Base-by-base conservation (phyloP, 2,888 invertebrate species). In the Nezara viridula region DNA sequence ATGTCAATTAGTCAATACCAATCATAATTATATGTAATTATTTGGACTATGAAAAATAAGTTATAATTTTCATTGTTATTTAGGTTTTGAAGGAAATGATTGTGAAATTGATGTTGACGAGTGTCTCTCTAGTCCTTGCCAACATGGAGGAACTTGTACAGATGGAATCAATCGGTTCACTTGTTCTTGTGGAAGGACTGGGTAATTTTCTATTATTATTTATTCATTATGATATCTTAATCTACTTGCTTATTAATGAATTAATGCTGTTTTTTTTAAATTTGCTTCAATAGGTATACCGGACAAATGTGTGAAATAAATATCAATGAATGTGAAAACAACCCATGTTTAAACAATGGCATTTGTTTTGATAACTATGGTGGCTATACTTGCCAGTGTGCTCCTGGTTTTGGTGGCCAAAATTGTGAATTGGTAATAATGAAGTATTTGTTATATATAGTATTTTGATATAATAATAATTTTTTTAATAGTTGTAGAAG, bases 91-190 rank as follows among this genome's bases (percentile, higher is more conserved):
- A 91, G 98, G 98, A 10, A 96, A 96, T 91, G 97, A 98, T 92
- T 98, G 98, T 92, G 97, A 98, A 93, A 94, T 96, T 7, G 93
- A 93, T 91, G 92, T 94, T 16, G 94, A 94, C 91, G 96, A 95
- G 91, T 95, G 95, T 91, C 92, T 93, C 44, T 94, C 94, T 0
- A 93, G 93, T 89, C 95, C 96, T 0, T 96, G 96, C 91, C 92
- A 92, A 96, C 97, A 98, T 92, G 96, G 96, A 0, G 98, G 98
- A n/a, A 96, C 96, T 16, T 98, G 98, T 92, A 95, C 98, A 87
- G 98, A 98, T 92, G 98, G 98, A 85, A 97, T 98, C 92, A 98
- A 98, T 93, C 95, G 95, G 92, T 97, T 95, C 93, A 95, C 95
- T 19, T 98, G 98, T 93, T 95, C 96, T 92, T 98, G 98, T 93